These are phyloP conservation scores for Protodeltote pygarga DNA, from an alignment of 2,888 invertebrate species.

Conservation along the genomic window DNA sequence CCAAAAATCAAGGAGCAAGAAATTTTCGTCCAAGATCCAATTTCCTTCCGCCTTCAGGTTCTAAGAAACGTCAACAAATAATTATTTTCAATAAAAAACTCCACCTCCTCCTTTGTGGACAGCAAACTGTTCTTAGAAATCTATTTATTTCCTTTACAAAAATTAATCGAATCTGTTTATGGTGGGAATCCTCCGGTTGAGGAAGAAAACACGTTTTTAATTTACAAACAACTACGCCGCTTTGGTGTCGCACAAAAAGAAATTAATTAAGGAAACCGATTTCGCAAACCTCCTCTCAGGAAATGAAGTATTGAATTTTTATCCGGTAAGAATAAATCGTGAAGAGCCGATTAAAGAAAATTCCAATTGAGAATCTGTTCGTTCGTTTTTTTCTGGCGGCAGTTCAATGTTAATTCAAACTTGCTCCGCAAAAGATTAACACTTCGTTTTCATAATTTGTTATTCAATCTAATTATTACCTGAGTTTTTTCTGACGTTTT, in stretches of 20 bases:
- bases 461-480: constrained; percentile 33
- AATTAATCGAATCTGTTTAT: constrained; percentile 50
- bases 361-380: constrained; percentile 41
- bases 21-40: constrained; percentile 33
- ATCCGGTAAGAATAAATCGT: constrained; percentile 54
- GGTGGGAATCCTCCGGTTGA: constrained; percentile 48
- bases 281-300: constrained; percentile 31
- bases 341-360: constrained; percentile 54
- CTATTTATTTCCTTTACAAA: constrained; percentile 42
- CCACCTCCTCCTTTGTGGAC: constrained; percentile 15
- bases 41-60: constrained; percentile 36
- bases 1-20: constrained; percentile 5
- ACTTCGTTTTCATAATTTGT: constrained; percentile 30
- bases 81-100: constrained; percentile 48
- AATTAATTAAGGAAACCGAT: constrained; percentile 50
- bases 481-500: constrained; percentile 1
- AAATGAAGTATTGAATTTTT: constrained; percentile 57
- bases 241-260: constrained; percentile 54
- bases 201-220: constrained; percentile 63
- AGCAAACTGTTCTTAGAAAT: constrained; percentile 28
- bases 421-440: constrained; percentile 38
- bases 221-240: constrained; percentile 54
- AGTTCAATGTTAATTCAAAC: constrained; percentile 34
- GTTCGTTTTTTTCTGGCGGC: constrained; percentile 19
- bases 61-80: constrained; percentile 28